These are phyloP conservation scores for Agrochola lychnidis DNA, from an alignment of 2,888 invertebrate species.

Conservation along the genomic window DNA sequence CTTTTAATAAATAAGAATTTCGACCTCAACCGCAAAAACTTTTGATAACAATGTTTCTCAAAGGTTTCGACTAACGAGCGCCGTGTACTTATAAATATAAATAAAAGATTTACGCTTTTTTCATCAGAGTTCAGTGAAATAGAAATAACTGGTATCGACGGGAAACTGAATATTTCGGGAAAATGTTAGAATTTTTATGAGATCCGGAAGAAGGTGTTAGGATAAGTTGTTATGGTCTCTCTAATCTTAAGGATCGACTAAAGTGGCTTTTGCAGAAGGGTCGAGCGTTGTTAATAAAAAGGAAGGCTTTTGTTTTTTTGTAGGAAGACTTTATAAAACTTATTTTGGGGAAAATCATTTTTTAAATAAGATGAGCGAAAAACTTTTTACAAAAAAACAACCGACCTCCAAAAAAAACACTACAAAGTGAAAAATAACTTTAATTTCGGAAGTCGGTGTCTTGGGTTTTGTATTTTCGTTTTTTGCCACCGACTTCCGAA, in stretches of 20 bases:
- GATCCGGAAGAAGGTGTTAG: background rate
- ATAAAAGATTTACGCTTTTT: constrained; percentile 42
- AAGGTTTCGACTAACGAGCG: constrained; percentile 23
- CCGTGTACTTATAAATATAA: constrained; percentile 27
- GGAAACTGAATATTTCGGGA: constrained; percentile 10
- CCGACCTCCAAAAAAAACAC: no score
- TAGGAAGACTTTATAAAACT: no score
- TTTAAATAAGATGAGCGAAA: no score
- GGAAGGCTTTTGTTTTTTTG: background rate
- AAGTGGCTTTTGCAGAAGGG: background rate
- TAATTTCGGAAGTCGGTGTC: no score
- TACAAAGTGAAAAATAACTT: no score
- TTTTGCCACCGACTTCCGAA: no score
- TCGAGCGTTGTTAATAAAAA: background rate
- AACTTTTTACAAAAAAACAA: no score
- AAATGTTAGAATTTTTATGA: background rate
- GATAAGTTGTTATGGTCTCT: constrained; percentile 9
- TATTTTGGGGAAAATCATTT: no score
- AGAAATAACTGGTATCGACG: constrained; percentile 23
- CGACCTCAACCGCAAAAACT: background rate
- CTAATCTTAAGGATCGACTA: constrained; percentile 19
- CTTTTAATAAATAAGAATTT: constrained; percentile 11
- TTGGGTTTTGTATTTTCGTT: no score
- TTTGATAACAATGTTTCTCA: constrained; percentile 32
- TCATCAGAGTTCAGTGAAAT: constrained; percentile 40